Percentiles rank a stretch among this genome's conserved stretches.
These are phyloP conservation scores for Drosophila sulfurigaster DNA, from an alignment of 1,140 invertebrate genomes.

Conservation along the genomic window DNA sequence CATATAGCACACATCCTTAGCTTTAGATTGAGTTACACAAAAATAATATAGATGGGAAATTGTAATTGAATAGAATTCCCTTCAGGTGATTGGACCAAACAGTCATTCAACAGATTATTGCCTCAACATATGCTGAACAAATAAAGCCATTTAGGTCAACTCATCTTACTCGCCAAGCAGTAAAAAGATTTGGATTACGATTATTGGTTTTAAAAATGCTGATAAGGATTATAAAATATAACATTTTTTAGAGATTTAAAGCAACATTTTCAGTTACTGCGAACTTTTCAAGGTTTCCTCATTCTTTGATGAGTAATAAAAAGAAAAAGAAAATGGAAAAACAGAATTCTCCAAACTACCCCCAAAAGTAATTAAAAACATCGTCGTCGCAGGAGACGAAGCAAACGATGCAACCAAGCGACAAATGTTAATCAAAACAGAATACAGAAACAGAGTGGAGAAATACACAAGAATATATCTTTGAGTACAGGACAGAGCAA, in stretches of 20 bases:
- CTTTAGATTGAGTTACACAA: slow-evolving; percentile 48
- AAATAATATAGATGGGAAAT: slow-evolving; percentile 29
- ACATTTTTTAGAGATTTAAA: slow-evolving; percentile 29
- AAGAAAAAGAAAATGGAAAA: slow-evolving; percentile 17
- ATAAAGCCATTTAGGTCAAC: neutral
- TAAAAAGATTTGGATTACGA: neutral
- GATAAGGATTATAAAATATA: slow-evolving; percentile 3
- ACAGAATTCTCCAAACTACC: slow-evolving; percentile 66
- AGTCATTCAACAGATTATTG: slow-evolving; percentile 21
- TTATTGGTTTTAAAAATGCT: neutral
- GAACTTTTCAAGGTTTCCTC: slow-evolving; percentile 28
- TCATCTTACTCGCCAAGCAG: neutral
- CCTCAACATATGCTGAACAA: slow-evolving; percentile 22
- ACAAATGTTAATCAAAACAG: slow-evolving; percentile 77
- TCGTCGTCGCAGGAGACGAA: slow-evolving; percentile 55
- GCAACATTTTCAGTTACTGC: slow-evolving; percentile 16
- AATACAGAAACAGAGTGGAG: slow-evolving; percentile 58
- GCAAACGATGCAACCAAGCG: slow-evolving; percentile 22
- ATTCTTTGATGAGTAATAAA: slow-evolving; percentile 16
- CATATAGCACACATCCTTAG: slow-evolving; percentile 21
- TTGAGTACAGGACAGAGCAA: slow-evolving; percentile 15
- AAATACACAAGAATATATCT: slow-evolving; percentile 61
- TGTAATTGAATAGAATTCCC: slow-evolving; percentile 58
- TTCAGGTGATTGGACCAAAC: neutral
- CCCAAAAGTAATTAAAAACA: slow-evolving; percentile 81